Conservation (phyloP, 2,113 vertebrate genomes). For the Callipepla squamata region DNA sequence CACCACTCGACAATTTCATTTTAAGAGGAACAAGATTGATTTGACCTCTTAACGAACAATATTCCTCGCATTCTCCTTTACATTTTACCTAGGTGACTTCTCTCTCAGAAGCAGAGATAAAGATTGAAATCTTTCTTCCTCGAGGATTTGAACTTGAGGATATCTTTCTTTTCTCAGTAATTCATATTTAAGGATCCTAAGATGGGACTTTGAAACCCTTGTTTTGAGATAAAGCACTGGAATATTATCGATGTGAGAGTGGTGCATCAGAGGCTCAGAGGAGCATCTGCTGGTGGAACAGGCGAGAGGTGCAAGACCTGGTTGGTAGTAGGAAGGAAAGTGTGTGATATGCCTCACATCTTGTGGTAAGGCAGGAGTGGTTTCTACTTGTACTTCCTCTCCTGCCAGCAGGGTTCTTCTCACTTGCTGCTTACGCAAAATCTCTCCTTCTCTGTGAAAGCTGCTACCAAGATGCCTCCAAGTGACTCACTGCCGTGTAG, state of each 20-base stretch:
- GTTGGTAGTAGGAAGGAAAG: neutral
- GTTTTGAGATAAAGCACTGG: neutral
- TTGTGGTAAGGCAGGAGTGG: rapidly evolving
- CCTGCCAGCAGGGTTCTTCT: rapidly evolving
- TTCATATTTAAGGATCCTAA: rapidly evolving
- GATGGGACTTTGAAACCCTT: neutral
- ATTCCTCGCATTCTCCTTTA: neutral
- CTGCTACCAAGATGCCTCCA: neutral
- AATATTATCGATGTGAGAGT: rapidly evolving
- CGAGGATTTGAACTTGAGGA: rapidly evolving
- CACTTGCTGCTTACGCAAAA: rapidly evolving
- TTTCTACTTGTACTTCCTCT: neutral
- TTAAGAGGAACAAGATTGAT: neutral
- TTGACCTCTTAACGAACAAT: neutral
- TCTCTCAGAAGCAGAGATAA: neutral
- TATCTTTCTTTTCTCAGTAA: neutral
- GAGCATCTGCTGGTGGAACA: neutral
- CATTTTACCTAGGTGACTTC: neutral
- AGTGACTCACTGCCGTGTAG: neutral
- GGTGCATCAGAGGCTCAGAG: neutral
- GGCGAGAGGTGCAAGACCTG: neutral
- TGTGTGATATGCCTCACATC: rapidly evolving
- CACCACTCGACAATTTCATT: neutral
- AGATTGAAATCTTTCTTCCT: neutral
- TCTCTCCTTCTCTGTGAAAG: neutral